These are phyloP conservation scores for Xylocampa areola DNA, from an alignment of 2,888 invertebrate genomes.

Conservation along the genomic window DNA sequence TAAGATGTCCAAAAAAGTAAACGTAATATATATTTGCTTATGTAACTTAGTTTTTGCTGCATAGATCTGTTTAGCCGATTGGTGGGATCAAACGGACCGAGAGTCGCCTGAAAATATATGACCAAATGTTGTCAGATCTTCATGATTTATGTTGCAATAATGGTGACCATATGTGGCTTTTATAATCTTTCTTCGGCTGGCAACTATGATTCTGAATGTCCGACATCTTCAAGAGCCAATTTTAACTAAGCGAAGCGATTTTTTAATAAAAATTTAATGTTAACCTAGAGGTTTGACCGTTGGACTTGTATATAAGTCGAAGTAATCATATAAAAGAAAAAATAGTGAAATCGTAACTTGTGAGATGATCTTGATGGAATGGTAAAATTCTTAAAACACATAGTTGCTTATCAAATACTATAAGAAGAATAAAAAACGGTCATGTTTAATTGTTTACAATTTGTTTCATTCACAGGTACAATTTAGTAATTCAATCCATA, in stretches of 20 bases:
- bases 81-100: constrained; percentile 45
- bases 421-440: too few relatives aligned
- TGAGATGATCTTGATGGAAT: too few relatives aligned
- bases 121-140: constrained; percentile 40
- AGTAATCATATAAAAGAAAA: too few relatives aligned
- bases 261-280: too few relatives aligned
- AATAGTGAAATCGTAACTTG: too few relatives aligned
- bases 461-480: constrained; percentile 1
- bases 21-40: constrained; percentile 47
- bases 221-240: constrained; percentile 27
- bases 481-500: constrained; percentile 16
- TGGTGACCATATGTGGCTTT: constrained; percentile 43
- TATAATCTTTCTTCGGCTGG: constrained; percentile 31
- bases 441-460: too few relatives aligned
- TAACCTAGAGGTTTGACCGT: too few relatives aligned
- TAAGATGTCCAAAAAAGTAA: constrained; percentile 46
- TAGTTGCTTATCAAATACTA: too few relatives aligned
- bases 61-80: constrained; percentile 45
- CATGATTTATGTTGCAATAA: constrained; percentile 49
- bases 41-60: constrained; percentile 42
- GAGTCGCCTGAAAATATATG: constrained; percentile 37
- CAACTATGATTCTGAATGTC: constrained; percentile 9
- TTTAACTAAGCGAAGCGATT: constrained; percentile 1
- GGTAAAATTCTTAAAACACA: too few relatives aligned
- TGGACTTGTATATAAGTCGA: too few relatives aligned